Evolutionary conservation across 2,113 vertebrate genomes (phyloP).

Genomic region (Puffinus mauretanicus): DNA sequence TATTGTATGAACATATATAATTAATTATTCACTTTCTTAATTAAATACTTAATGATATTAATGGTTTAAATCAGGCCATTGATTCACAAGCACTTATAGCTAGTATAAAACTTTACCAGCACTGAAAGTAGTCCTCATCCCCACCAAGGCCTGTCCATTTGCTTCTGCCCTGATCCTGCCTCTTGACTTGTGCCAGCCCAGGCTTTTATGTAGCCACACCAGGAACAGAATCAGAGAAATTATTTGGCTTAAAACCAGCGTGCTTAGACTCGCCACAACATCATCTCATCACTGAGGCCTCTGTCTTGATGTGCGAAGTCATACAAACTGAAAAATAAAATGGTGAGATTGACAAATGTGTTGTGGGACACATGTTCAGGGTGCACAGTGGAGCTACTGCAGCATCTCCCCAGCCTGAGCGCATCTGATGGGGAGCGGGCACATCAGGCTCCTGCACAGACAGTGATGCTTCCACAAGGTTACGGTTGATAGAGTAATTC

Average conservation of each 20-base stretch:
- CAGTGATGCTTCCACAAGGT: neutral
- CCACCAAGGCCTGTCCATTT: neutral
- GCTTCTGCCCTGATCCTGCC: neutral
- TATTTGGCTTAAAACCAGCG: neutral
- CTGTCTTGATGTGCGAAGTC: neutral
- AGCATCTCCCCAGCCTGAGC: neutral
- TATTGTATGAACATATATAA: neutral
- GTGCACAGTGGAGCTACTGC: neutral
- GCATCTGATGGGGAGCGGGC: neutral
- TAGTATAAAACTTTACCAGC: neutral
- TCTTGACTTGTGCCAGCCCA: neutral
- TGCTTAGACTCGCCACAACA: neutral
- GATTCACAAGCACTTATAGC: neutral
- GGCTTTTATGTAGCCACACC: neutral
- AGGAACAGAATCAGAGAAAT: neutral
- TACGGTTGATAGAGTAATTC: neutral
- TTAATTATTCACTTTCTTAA: constrained; percentile 47
- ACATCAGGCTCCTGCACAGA: neutral
- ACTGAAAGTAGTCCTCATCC: neutral
- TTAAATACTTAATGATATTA: constrained; percentile 16
- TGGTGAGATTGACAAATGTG: neutral
- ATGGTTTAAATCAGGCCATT: neutral
- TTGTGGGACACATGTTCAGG: neutral
- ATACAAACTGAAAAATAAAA: neutral
- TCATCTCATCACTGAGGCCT: neutral